Conservation (phyloP, 1,140 invertebrate species). For the Pseudomyrmex cubaensis region DNA sequence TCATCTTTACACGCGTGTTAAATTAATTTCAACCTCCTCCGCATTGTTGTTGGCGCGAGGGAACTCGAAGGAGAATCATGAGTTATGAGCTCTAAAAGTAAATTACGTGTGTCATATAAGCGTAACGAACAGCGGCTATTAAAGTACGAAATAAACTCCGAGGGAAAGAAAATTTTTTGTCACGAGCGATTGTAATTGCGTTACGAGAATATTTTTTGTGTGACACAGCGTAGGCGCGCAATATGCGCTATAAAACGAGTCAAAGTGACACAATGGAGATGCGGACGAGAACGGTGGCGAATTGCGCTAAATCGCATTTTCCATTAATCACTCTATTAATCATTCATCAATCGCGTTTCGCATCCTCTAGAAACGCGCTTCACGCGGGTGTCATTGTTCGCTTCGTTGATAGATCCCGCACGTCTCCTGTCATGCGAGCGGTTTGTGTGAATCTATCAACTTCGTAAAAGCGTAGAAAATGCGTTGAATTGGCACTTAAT, state of each 20-base stretch:
- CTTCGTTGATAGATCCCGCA: not conserved
- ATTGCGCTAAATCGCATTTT: constrained; percentile 21
- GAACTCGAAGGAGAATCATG: too few relatives aligned
- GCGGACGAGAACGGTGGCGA: not conserved
- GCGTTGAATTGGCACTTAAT: not conserved
- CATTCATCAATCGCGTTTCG: not conserved
- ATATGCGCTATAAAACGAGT: constrained; percentile 4
- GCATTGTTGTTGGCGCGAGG: too few relatives aligned
- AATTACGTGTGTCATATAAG: too few relatives aligned
- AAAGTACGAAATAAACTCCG: too few relatives aligned
- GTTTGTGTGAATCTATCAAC: not conserved
- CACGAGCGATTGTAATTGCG: too few relatives aligned
- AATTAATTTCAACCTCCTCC: too few relatives aligned
- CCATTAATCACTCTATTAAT: not conserved
- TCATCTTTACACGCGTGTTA: too few relatives aligned
- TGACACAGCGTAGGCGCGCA: not conserved
- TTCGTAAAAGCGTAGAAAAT: not conserved
- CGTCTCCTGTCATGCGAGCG: not conserved
- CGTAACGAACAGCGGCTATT: too few relatives aligned
- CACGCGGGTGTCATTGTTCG: not conserved
- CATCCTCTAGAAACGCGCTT: too few relatives aligned
- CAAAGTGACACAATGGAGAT: not conserved
- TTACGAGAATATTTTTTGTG: not conserved
- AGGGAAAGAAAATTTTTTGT: too few relatives aligned
- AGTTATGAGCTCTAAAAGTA: too few relatives aligned